Evolutionary conservation across 2,888 invertebrate genomes (phyloP), one percentile per base, ranked within the genome.

Genomic region (Clitarchus hookeri): DNA sequence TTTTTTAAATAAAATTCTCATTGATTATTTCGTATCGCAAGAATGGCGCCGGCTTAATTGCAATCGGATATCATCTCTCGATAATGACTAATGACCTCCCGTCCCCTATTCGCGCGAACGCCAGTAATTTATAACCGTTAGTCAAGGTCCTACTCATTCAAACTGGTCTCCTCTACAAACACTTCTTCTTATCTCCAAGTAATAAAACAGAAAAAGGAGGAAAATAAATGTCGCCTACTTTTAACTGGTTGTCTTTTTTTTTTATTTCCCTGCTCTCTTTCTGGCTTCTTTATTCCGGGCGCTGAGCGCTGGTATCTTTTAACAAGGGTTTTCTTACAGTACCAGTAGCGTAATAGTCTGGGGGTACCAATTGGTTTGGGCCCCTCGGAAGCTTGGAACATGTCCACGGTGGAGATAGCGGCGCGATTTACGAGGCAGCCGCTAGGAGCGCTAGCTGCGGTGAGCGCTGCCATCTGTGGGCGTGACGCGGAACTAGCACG

Each of bases 281-380:
- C 82, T 23, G 65, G 65, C 65, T 65, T 65, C 65, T 65, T 65
- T 65, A 65, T 65, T 65, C 65, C 65, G 53, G 6, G 53, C 19
- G 53, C 53, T 36, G 16, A 8, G 44, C 82, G 13, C 44, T 86
- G 84, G 86, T 87, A 87, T 87, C 84, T 86, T 86, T 85, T 86
- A 86, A 87, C 86, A 87, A 87, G 86, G 77, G 82, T 87, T 86
- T 80, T 84, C 83, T 53, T 84, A 87, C 85, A 54, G 86, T 86
- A 87, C 86, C 87, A 54, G 86, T 86, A 87, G 87, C 87, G 84
- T 86, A 86, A 86, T 86, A 86, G 86, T 84, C 84, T 82, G 44
- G 84, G 84, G 84, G 86, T 86, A 87, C 86, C 87, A 87, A 87
- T 86, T 87, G 86, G 86, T 87, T 86, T 54, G 53, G 65, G 80